phyloP scores from a whole-genome alignment of 2,888 invertebrate species.

The Lomographa bimaculata region DNA sequence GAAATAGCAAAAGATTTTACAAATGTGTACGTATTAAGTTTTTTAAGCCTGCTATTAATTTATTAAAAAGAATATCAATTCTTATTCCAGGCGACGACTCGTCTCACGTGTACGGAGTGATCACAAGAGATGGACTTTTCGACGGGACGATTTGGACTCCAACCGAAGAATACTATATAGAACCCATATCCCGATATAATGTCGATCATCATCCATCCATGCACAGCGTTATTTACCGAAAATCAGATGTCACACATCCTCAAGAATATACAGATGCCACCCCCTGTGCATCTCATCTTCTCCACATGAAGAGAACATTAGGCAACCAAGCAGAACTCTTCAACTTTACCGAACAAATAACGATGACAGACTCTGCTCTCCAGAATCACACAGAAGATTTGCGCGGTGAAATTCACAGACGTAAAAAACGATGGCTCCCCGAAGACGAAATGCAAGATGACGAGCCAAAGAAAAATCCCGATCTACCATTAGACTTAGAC shows the following conservation, averaged over 20 bases:
- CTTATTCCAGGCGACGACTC: constrained; percentile 88
- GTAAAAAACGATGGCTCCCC: constrained; percentile 87
- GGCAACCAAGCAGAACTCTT: constrained; percentile 66
- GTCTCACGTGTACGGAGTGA: constrained; percentile 92
- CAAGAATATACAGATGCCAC: constrained; percentile 53
- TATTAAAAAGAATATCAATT: constrained; percentile 2
- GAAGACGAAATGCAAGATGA: constrained; percentile 85
- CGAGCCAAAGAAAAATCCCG: constrained; percentile 85
- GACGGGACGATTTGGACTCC: constrained; percentile 93
- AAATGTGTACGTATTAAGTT: no score
- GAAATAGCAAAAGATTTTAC: no score
- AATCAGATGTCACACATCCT: constrained; percentile 88
- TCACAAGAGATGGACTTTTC: constrained; percentile 94
- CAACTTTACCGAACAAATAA: constrained; percentile 62
- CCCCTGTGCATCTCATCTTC: constrained; percentile 85
- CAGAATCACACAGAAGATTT: constrained; percentile 67
- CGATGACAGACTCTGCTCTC: constrained; percentile 50
- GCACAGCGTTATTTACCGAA: constrained; percentile 93
- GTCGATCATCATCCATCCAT: constrained; percentile 81
- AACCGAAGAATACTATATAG: constrained; percentile 92
- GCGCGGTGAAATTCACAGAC: constrained; percentile 62
- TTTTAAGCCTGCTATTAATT: not conserved
- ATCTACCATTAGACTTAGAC: constrained; percentile 86
- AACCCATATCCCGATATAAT: constrained; percentile 89
- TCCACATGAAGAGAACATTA: constrained; percentile 74